Evolutionary conservation across 1,140 invertebrate species (phyloP), one percentile per base, ranked within the genome.

Genomic region (Trichoplusia ni): DNA sequence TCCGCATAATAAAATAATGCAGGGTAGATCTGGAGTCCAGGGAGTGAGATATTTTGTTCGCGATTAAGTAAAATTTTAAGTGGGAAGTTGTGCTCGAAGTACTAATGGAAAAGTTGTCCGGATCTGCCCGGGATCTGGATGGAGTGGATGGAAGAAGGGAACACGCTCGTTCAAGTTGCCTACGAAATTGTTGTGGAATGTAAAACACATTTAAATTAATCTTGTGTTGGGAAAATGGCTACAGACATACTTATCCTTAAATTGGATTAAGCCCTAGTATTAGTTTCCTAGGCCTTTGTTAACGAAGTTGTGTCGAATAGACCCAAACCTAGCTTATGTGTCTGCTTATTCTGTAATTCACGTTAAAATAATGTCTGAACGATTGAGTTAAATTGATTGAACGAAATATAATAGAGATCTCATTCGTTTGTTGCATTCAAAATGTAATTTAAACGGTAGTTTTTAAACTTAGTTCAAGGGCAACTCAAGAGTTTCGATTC

Each of bases 61-160:
- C 69, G 72, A 79, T 82, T 78, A 78, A 79, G 73, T 75, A 72
- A 61, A 78, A 75, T 73, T 78, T 77, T 75, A 81, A 75, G 80
- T 75, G 71, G 47, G 53, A 75, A 76, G 69, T 77, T 79, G 63
- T 65, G 64, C 42, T 67, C 59, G 64, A 71, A 75, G 71, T 75
- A 64, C 64, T 77, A 77, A 83, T 83, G 75, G 78, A 76, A 81
- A 83, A 83, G 77, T 83, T 83, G 62, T 38, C 42, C n/a, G 58
- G 59, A 35, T 77, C 69, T 53, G 60, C 62, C 70, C 67, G 60
- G 58, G 60, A 35, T 77, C 69, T 53, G 60, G 68, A 72, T 69
- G 56, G 64, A 75, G 67, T 64, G 59, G 71, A 71, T 72, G 67
- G 67, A 69, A 67, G 71, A 65, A 76, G 62, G 61, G 64, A 69